Base-by-base conservation (phyloP, 2,888 invertebrate species). In the Lycia hirtaria region DNA sequence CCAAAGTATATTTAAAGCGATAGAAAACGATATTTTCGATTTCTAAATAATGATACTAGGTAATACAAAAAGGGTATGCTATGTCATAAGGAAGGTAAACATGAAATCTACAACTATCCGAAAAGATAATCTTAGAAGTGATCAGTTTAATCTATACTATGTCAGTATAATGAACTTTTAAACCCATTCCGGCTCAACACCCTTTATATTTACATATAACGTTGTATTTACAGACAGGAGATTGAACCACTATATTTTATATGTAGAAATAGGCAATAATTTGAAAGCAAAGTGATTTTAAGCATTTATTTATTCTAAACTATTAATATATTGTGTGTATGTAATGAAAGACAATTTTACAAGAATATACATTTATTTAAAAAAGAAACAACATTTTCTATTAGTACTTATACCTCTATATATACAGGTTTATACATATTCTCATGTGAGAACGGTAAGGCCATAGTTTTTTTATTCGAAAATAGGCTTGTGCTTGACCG, bases 281-380 rank as follows among this genome's bases (percentile, higher is more conserved):
- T 48, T 62, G 51, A 66, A 4, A 22, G 5, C 5, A 24, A 49
- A 65, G 65, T 66, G 64, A 73, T 73, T 71, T 68, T 64, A 59
- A 65, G 71, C 71, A 75, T 74, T 73, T 64, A 62, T 60, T 59
- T 63, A 61, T 60, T 30, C 3, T 67, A 60, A 61, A 62, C 2
- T 9, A 15, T 17, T 41, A 30, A 30, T 65, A 41, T 53, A 49
- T 38, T 6, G 5, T 14, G 30, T 47, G 56, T 59, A 49, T 68
- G 66, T 64, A 75, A 70, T 73, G 70, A 74, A 75, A 74, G 68
- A 72, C 68, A 68, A 48, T 44, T n/a, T 66, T 72, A 62, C 63
- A 73, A 76, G 66, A 75, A 71, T 70, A 70, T 68, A 66, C 28
- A 32, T 53, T 52, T 56, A 33, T 51, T 38, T 49, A 40, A 38